A percentile compares a stretch with the other conserved stretches of the same genome.
These are phyloP conservation scores for Chymomyza fuscimana DNA, from an alignment of 2,888 invertebrate species.

Conservation along the genomic window DNA sequence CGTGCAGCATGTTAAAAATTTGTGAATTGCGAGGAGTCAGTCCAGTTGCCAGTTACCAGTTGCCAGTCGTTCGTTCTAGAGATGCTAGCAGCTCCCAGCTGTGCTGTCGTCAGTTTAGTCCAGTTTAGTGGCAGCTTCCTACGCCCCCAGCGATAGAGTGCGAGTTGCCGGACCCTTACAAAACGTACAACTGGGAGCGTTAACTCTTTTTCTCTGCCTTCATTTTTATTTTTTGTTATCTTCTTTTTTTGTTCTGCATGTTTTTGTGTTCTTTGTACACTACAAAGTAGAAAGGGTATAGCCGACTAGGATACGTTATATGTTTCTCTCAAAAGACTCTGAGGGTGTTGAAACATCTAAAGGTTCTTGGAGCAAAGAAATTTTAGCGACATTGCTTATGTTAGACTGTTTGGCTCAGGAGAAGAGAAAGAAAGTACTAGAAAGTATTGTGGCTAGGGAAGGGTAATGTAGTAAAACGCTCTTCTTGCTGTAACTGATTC, in stretches of 20 bases:
- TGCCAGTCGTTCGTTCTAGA: neutral
- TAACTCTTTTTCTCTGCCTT: conserved; percentile 48
- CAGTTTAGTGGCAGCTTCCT: conserved; percentile 41
- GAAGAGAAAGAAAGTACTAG: too few relatives aligned
- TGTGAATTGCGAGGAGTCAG: conserved; percentile 28
- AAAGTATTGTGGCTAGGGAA: too few relatives aligned
- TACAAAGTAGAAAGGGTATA: neutral
- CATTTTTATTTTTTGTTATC: neutral
- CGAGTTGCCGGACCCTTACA: conserved; percentile 46
- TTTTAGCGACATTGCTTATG: too few relatives aligned
- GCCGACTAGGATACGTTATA: neutral
- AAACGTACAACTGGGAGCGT: conserved; percentile 61
- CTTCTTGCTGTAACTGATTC: too few relatives aligned
- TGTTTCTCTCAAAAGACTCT: too few relatives aligned
- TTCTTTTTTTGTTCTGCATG: conserved; percentile 7
- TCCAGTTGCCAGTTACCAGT: conserved; percentile 19
- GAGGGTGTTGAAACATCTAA: too few relatives aligned
- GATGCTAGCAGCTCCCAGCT: conserved; percentile 40
- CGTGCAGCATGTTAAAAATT: neutral
- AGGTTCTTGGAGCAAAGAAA: too few relatives aligned
- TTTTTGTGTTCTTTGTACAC: neutral
- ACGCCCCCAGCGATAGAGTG: conserved; percentile 30
- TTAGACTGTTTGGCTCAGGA: too few relatives aligned
- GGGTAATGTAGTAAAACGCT: too few relatives aligned
- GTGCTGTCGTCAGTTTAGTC: conserved; percentile 69